These are phyloP conservation scores for Speoplatyrhinus poulsoni DNA, from an alignment of 2,113 vertebrate species.

Conservation along the genomic window DNA sequence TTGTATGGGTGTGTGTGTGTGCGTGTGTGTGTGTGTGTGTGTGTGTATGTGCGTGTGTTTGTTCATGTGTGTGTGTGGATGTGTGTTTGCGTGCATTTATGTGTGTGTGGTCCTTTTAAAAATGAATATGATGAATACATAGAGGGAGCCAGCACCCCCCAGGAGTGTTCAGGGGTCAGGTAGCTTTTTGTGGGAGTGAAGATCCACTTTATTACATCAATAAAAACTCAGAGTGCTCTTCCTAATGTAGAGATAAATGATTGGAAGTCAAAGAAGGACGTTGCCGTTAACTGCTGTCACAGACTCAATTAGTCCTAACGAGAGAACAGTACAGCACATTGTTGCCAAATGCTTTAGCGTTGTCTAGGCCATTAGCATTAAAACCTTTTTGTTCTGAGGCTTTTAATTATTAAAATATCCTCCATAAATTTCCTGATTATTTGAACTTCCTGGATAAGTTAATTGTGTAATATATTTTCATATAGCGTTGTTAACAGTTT, in stretches of 20 bases:
- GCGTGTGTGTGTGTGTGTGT: conserved; percentile 7
- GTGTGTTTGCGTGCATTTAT: background rate
- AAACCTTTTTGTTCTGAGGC: conserved; percentile 32
- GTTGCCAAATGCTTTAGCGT: conserved; percentile 34
- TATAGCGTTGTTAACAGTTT: background rate
- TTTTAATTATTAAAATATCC: conserved; percentile 22
- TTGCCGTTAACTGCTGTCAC: conserved; percentile 74
- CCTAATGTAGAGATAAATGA: conserved; percentile 82
- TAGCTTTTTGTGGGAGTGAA: conserved; percentile 72
- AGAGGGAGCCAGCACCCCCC: conserved; percentile 33
- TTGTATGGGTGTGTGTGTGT: background rate
- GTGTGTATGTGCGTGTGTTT: background rate
- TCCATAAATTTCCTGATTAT: conserved; percentile 28
- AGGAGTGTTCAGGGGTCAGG: conserved; percentile 57
- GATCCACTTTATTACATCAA: conserved; percentile 78
- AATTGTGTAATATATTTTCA: conserved; percentile 9
- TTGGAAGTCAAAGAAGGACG: conserved; percentile 68
- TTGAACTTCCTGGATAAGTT: conserved; percentile 10
- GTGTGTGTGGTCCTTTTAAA: conserved; percentile 8
- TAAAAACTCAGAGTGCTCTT: conserved; percentile 78
- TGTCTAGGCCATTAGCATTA: conserved; percentile 27
- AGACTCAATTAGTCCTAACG: conserved; percentile 75
- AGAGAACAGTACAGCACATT: conserved; percentile 38
- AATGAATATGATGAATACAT: conserved; percentile 50
- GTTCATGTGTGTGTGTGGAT: background rate